Conservation (phyloP, 2,888 invertebrate species). For the Phaedon cochleariae region DNA sequence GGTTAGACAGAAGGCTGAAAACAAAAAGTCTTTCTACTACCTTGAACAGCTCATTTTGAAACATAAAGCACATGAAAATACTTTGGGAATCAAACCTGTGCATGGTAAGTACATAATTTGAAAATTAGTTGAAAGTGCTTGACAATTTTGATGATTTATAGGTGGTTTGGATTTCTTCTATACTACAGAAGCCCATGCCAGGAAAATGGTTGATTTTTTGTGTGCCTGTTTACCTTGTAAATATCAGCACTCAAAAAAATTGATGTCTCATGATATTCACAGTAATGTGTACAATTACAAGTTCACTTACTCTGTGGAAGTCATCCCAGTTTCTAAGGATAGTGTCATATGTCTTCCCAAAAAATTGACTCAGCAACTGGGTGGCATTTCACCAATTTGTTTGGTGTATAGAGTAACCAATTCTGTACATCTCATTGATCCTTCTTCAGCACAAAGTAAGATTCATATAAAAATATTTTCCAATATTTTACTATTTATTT, state of each 20-base stretch:
- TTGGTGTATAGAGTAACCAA: constrained; percentile 90
- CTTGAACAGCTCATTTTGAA: constrained; percentile 97
- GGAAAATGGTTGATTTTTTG: constrained; percentile 96
- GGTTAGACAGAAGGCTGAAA: constrained; percentile 86
- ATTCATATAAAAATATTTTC: constrained; percentile 26
- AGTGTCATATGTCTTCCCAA: constrained; percentile 90
- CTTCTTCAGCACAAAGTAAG: constrained; percentile 82
- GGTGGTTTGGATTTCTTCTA: constrained; percentile 94
- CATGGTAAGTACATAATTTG: constrained; percentile 44
- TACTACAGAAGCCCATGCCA: constrained; percentile 85
- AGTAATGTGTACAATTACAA: constrained; percentile 98
- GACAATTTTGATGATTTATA: constrained; percentile 34
- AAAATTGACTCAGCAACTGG: constrained; percentile 85
- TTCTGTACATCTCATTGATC: constrained; percentile 92
- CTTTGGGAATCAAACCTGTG: constrained; percentile 77
- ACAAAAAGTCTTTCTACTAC: constrained; percentile 97
- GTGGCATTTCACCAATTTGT: constrained; percentile 88
- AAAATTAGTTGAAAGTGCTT: neutral
- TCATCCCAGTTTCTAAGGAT: constrained; percentile 95
- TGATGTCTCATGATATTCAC: constrained; percentile 97
- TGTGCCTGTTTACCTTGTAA: constrained; percentile 87
- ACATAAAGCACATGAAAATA: constrained; percentile 90
- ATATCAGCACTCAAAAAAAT: constrained; percentile 89
- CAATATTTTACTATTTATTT: no score
- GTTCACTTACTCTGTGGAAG: constrained; percentile 91